Evolutionary conservation across 2,888 invertebrate species (phyloP).

Genomic region (Adelognathus sp.): DNA sequence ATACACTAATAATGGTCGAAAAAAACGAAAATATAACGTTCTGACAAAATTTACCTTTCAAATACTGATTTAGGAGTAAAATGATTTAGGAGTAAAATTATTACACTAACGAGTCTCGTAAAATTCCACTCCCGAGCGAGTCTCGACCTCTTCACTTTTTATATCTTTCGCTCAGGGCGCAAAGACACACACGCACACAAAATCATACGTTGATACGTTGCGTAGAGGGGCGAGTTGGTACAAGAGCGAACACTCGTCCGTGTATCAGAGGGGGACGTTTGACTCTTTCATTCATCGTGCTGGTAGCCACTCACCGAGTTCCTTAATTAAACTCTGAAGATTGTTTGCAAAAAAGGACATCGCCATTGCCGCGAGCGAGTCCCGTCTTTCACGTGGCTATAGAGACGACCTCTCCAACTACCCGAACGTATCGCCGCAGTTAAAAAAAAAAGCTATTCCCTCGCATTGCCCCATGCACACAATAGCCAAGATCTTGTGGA

Average conservation of each 20-base stretch:
- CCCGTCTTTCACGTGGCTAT: constrained; percentile 25
- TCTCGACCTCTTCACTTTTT: constrained; percentile 35
- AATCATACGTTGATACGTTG: constrained; percentile 34
- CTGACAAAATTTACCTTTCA: constrained; percentile 22
- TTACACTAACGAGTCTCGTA: constrained; percentile 42
- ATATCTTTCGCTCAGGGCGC: constrained; percentile 1
- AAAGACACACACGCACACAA: too few relatives aligned
- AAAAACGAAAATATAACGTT: too few relatives aligned
- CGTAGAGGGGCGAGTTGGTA: constrained; percentile 32
- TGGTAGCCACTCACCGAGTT: constrained; percentile 78
- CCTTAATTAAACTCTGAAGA: constrained; percentile 81
- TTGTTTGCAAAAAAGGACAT: constrained; percentile 80
- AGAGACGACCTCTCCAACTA: constrained; percentile 11
- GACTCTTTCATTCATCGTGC: constrained; percentile 78
- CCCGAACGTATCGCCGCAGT: constrained; percentile 17
- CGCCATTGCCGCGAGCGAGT: constrained; percentile 56
- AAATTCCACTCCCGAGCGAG: constrained; percentile 31
- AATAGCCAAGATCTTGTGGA: not conserved
- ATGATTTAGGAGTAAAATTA: constrained; percentile 17
- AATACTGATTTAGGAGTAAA: constrained; percentile 18
- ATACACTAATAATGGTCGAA: too few relatives aligned
- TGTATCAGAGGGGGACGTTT: constrained; percentile 70
- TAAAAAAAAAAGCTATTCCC: constrained; percentile 20
- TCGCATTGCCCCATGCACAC: not conserved
- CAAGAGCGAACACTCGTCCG: constrained; percentile 44